Base-by-base conservation (phyloP, 2,888 invertebrate species). In the Sphaerophoria rueppellii region DNA sequence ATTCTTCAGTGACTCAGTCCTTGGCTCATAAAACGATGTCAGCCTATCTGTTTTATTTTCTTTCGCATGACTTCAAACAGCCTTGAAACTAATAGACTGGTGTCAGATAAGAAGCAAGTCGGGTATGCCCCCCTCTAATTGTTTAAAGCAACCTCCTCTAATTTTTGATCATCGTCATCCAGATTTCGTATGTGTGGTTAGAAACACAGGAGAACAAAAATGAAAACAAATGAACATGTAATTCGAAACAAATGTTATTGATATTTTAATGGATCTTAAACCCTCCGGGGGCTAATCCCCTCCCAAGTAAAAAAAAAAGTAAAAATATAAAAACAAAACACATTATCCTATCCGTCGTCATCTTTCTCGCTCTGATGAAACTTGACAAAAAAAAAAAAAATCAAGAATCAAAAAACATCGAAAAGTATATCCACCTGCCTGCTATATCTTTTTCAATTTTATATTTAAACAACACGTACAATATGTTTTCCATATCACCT, bases 391-490 rank as follows among this genome's bases (percentile, higher is more conserved):
- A 35, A 58, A 67, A 58, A 58, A 57, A 58, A 67, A 58, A 58
- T 50, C 48, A 1, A 7, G 43, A 7, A 24, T n/a, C 55, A 34
- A 48, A 40, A 24, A 24, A 24, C 24, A 24, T 24, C 24, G 24
- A 24, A 24, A 24, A 24, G 24, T 24, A 24, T 2, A 24, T 24
- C 24, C 24, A 24, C 24, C 24, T 43, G 12, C 43, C 24, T 32
- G 32, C 46, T 58, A n/a, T 52, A 50, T 54, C 14, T 58, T 46
- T 58, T 14, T 12, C 40, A 34, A 24, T 52, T 50, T 57, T 58
- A 61, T 73, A 71, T 75, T 83, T 71, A 71, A 75, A 72, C 58
- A 76, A 76, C 75, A 79, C 81, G 73, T 73, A 70, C 72, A 73
- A 76, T 73, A 58, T 61, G 61, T 52, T 81, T 69, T 76, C 52